Percentiles rank a stretch among this genome's conserved stretches.
phyloP scores from a whole-genome alignment of 2,888 invertebrate species.

The Agonopterix arenella region DNA sequence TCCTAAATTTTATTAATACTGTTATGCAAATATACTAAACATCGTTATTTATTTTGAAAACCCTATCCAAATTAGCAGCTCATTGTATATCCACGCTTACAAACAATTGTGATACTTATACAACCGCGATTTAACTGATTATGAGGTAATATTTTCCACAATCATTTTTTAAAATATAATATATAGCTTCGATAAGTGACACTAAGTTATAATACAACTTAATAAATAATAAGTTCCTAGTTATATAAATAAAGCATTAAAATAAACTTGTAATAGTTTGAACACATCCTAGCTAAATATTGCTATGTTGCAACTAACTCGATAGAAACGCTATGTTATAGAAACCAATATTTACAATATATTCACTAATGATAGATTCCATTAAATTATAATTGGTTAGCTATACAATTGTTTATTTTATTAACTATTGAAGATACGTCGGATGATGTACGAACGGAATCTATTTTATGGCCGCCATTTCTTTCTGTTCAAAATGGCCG shows the following conservation, averaged over 20 bases:
- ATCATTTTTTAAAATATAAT: background rate
- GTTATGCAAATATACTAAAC: slow-evolving; percentile 39
- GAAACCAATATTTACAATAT: slow-evolving; percentile 57
- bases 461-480: background rate
- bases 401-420: slow-evolving; percentile 48
- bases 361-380: slow-evolving; percentile 44
- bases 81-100: slow-evolving; percentile 16
- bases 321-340: slow-evolving; percentile 57
- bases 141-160: background rate
- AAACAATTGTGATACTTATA: slow-evolving; percentile 4
- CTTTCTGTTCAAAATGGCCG: no score
- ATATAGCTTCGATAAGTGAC: slow-evolving; percentile 16
- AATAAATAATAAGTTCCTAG: slow-evolving; percentile 61
- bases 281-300: slow-evolving; percentile 74
- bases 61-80: slow-evolving; percentile 18
- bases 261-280: slow-evolving; percentile 59
- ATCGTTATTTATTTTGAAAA: slow-evolving; percentile 15
- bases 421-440: slow-evolving; percentile 65
- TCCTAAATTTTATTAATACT: slow-evolving; percentile 52
- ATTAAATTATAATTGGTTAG: slow-evolving; percentile 42
- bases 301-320: slow-evolving; percentile 55
- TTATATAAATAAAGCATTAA: slow-evolving; percentile 61
- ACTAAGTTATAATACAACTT: slow-evolving; percentile 44
- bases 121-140: background rate
- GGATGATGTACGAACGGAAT: slow-evolving; percentile 44